Conservation (phyloP, 1,140 invertebrate genomes). For the Pteromalus puparum region DNA sequence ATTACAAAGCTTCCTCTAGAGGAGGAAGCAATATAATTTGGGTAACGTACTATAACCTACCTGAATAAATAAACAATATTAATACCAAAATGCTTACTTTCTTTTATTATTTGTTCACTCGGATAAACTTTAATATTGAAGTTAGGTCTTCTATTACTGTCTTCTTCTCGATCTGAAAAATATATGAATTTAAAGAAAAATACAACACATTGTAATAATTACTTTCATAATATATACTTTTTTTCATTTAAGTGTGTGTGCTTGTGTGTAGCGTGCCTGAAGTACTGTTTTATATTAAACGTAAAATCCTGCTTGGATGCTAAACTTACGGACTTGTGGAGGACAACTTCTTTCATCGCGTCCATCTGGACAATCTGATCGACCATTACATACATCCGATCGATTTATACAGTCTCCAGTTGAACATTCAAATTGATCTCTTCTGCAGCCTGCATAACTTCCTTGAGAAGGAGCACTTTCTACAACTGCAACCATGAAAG, state of each 20-base stretch:
- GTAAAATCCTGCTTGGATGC: not conserved
- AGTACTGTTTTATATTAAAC: not conserved
- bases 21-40: too few relatives aligned
- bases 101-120: constrained; percentile 84
- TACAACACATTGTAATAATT: not conserved
- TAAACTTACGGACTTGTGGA: constrained; percentile 59
- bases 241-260: too few relatives aligned
- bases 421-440: constrained; percentile 77
- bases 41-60: too few relatives aligned
- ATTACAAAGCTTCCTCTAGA: too few relatives aligned
- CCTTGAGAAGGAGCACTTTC: not conserved
- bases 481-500: constrained; percentile 1
- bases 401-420: constrained; percentile 80
- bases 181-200: constrained; percentile 31
- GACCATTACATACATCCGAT: constrained; percentile 83
- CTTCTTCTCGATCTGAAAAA: constrained; percentile 39
- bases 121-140: constrained; percentile 86
- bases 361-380: constrained; percentile 85
- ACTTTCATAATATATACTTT: too few relatives aligned
- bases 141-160: not conserved
- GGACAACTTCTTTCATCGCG: constrained; percentile 82
- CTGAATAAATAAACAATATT: not conserved
- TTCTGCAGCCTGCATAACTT: constrained; percentile 58
- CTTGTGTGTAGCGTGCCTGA: too few relatives aligned
- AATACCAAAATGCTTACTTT: constrained; percentile 81